Conservation (phyloP, 2,888 invertebrate genomes). For the Plagodis pulveraria region DNA sequence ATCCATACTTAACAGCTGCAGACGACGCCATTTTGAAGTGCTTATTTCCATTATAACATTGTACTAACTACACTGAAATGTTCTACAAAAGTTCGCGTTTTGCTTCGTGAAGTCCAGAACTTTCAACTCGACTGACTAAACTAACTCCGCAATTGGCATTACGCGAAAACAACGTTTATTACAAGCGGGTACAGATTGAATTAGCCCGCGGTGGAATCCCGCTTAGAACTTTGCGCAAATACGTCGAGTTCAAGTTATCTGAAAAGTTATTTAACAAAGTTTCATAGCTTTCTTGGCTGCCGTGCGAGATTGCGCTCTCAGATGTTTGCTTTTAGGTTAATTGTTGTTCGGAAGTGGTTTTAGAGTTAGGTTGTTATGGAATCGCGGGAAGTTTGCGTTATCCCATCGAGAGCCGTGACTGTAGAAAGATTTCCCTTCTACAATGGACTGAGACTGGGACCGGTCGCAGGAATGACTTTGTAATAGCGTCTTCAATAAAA, state of each 20-base stretch:
- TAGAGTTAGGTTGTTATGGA: conserved; percentile 61
- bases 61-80: conserved; percentile 86
- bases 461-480: conserved; percentile 80
- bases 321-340: conserved; percentile 65
- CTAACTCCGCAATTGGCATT: conserved; percentile 79
- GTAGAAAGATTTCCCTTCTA: conserved; percentile 84
- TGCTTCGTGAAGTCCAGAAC: conserved; percentile 85
- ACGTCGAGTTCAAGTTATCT: conserved; percentile 84
- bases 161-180: conserved; percentile 84
- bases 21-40: conserved; percentile 84
- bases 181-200: conserved; percentile 82
- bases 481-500: conserved; percentile 80
- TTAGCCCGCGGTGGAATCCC: conserved; percentile 77
- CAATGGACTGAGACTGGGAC: conserved; percentile 80
- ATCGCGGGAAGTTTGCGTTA: conserved; percentile 69
- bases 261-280: conserved; percentile 86
- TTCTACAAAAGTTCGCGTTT: conserved; percentile 85
- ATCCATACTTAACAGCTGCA: conserved; percentile 70
- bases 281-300: conserved; percentile 81
- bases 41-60: conserved; percentile 86
- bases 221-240: conserved; percentile 83
- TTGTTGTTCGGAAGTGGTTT: conserved; percentile 62
- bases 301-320: conserved; percentile 71
- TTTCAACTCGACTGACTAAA: conserved; percentile 71
- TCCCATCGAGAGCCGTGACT: conserved; percentile 85